phyloP scores from a whole-genome alignment of 2,113 vertebrate species.

The Rhabdornis inornatus region DNA sequence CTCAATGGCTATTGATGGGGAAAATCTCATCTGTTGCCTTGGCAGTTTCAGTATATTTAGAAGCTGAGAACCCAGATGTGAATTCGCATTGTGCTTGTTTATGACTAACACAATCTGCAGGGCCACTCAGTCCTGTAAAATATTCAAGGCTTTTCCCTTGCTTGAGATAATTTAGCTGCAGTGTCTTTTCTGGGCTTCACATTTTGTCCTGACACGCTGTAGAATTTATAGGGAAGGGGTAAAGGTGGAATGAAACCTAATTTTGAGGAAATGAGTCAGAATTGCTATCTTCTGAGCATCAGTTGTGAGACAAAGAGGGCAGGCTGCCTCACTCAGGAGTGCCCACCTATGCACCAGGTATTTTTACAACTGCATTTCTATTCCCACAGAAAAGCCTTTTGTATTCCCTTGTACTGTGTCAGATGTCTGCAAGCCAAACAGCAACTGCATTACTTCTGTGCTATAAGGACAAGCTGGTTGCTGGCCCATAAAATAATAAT shows the following conservation, averaged over 20 bases:
- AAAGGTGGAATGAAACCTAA: neutral
- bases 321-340: neutral
- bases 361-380: neutral
- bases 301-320: neutral
- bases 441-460: neutral
- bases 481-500: constrained; percentile 1
- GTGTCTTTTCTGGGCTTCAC: neutral
- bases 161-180: neutral
- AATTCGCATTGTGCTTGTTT: neutral
- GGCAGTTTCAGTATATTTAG: constrained; percentile 41
- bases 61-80: constrained; percentile 29
- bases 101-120: neutral
- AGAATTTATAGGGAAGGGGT: neutral
- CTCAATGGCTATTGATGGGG: constrained; percentile 16
- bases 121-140: neutral
- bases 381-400: neutral
- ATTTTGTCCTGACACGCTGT: neutral
- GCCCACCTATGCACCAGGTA: neutral
- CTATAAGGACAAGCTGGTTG: neutral
- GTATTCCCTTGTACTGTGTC: neutral
- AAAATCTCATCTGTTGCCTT: constrained; percentile 52
- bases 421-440: neutral
- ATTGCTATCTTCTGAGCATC: neutral
- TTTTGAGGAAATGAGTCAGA: neutral
- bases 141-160: neutral